Percentiles rank a stretch among this genome's conserved stretches.
phyloP scores from a whole-genome alignment of 2,113 vertebrate genomes.

The Podiceps cristatus region DNA sequence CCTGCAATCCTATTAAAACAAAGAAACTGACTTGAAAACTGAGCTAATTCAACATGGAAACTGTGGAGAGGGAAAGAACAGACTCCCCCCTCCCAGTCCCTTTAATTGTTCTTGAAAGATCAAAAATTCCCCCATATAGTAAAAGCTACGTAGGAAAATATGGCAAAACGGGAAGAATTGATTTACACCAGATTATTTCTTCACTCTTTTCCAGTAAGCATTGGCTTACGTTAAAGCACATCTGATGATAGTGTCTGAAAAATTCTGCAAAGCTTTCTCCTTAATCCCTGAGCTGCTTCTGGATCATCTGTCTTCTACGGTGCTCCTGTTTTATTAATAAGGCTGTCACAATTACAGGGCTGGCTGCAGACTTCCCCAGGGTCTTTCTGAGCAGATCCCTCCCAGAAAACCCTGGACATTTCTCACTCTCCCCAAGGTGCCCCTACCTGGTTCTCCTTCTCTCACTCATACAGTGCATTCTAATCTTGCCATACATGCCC shows the following conservation, averaged over 20 bases:
- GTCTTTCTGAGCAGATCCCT: background rate
- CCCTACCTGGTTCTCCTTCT: background rate
- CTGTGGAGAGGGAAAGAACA: background rate
- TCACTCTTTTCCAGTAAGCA: background rate
- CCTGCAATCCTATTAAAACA: slow-evolving; percentile 49
- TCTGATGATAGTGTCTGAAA: slow-evolving; percentile 23
- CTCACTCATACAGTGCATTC: background rate
- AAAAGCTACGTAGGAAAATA: background rate
- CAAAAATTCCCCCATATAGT: background rate
- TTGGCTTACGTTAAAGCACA: slow-evolving; percentile 2
- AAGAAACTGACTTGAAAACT: background rate
- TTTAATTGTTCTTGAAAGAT: slow-evolving; percentile 10
- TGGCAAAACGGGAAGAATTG: background rate
- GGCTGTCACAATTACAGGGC: background rate
- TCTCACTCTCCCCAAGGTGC: background rate
- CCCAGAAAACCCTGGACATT: background rate
- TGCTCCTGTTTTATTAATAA: slow-evolving; percentile 31
- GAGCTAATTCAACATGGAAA: slow-evolving; percentile 25
- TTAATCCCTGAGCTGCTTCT: slow-evolving; percentile 25
- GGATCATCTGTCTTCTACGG: background rate
- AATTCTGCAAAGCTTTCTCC: slow-evolving; percentile 31
- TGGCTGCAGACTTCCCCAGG: background rate
- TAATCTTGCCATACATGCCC: background rate
- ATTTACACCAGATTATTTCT: slow-evolving; percentile 20
- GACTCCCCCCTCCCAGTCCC: background rate